Conservation (phyloP, 2,797 vertebrate species). For the Nyctibius grandis region DNA sequence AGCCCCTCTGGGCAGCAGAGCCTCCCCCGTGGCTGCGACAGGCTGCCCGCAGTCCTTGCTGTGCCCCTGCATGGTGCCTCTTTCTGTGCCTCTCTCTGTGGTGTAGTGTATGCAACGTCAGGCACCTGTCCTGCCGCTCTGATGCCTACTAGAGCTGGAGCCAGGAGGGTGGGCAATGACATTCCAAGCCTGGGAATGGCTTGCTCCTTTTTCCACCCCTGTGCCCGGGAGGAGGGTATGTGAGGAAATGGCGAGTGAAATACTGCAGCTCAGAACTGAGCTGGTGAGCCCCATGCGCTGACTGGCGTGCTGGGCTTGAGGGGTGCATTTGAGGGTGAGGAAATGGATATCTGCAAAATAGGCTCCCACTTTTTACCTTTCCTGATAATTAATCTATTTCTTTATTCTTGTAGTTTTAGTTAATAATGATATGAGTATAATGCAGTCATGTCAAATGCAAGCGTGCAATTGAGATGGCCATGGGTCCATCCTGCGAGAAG, state of each 20-base stretch:
- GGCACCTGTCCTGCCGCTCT: not conserved
- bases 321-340: not conserved
- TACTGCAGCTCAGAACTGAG: not conserved
- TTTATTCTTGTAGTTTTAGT: not conserved
- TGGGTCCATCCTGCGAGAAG: not conserved
- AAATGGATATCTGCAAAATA: not conserved
- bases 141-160: not conserved
- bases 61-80: not conserved
- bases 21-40: accelerated
- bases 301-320: not conserved
- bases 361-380: not conserved
- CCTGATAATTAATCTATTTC: not conserved
- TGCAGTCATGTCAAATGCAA: not conserved
- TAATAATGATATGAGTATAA: not conserved
- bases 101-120: accelerated
- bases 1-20: accelerated
- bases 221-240: accelerated
- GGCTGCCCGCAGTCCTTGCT: not conserved
- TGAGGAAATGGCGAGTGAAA: not conserved
- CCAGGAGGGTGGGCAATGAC: not conserved
- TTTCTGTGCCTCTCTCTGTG: not conserved
- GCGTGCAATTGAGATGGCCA: not conserved
- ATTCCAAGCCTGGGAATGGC: not conserved
- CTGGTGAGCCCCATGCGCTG: accelerated
- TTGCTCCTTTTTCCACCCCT: not conserved